Conservation (phyloP, 2,797 vertebrate species). For the Sebastes iracundus region DNA sequence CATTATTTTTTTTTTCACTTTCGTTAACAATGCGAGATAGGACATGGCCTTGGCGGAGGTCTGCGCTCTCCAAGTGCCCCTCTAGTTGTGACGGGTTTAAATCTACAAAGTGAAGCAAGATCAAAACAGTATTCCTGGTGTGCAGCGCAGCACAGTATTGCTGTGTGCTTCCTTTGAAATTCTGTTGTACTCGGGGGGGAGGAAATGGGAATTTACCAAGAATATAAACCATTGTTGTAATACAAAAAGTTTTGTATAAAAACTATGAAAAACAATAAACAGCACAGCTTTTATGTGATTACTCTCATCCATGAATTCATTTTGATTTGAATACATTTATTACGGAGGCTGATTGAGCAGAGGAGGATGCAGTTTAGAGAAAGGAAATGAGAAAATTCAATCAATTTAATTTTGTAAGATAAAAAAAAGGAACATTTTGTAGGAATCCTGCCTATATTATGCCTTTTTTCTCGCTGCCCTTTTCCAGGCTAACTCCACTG, state of each 20-base stretch:
- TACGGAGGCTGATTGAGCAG: background rate
- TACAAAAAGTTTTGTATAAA: background rate
- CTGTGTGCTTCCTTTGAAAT: constrained; percentile 20
- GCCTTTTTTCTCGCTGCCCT: background rate
- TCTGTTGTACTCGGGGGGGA: background rate
- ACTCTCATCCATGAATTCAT: too few relatives aligned
- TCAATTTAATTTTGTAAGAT: background rate
- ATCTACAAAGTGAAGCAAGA: too few relatives aligned
- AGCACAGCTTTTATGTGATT: background rate
- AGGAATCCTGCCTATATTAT: background rate
- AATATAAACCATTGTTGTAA: background rate
- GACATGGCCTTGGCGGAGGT: too few relatives aligned
- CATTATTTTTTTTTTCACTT: too few relatives aligned
- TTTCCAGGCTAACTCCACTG: background rate
- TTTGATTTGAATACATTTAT: too few relatives aligned
- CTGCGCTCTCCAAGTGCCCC: too few relatives aligned
- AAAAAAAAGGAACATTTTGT: background rate
- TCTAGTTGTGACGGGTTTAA: too few relatives aligned
- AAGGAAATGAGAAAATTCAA: background rate
- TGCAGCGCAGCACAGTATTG: constrained; percentile 12
- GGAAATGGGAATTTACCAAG: background rate
- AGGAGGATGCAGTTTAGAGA: background rate
- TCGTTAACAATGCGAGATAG: too few relatives aligned
- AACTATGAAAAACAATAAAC: background rate
- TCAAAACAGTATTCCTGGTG: constrained; percentile 30